Evolutionary conservation across 2,113 vertebrate species (phyloP), one percentile per base, ranked within the genome.

Genomic region (Oryzias celebensis): DNA sequence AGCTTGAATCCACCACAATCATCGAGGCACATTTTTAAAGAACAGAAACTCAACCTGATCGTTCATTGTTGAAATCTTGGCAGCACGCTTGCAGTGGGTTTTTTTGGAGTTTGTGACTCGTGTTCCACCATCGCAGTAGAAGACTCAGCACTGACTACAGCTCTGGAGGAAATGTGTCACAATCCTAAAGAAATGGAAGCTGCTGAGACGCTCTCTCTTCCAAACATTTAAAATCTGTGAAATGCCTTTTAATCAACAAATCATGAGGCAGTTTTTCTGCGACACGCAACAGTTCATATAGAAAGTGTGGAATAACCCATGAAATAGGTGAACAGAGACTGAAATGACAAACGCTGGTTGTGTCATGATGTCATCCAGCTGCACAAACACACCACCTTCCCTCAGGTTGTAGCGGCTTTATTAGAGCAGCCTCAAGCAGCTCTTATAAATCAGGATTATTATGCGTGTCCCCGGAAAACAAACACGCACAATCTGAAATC

Each of bases 391-490:
- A 18, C n/a, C 52, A 14, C 26, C 16, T 2, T 44, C 66, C 62
- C 64, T 46, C 24, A 22, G 67, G 63, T 66, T 72, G 61, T 14
- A 54, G 12, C 36, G 22, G 55, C 53, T 43, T 26, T 69, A 77
- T 61, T 58, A 58, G 56, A 71, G 75, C 64, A 52, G 50, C 58
- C 63, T 71, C 41, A 26, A 57, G 44, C 60, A 74, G 77, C 58
- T 71, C 74, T 78, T 65, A 77, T 82, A 87, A 84, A 85, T 88
- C 82, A 87, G 65, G 41, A 74, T 79, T 69, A 81, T 76, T 84
- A 65, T 63, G 67, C 61, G 77, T 73, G 70, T 82, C 75, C 55
- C 8, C 50, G 56, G 55, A 77, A 77, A 58, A 77, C 57, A 78
- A 65, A 81, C 62, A 36, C 58, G 60, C 48, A 62, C 50, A 55